Percentiles rank a stretch among this genome's conserved stretches.
Evolutionary conservation across 2,888 invertebrate genomes (phyloP).

Genomic region (Apodemia duryi): DNA sequence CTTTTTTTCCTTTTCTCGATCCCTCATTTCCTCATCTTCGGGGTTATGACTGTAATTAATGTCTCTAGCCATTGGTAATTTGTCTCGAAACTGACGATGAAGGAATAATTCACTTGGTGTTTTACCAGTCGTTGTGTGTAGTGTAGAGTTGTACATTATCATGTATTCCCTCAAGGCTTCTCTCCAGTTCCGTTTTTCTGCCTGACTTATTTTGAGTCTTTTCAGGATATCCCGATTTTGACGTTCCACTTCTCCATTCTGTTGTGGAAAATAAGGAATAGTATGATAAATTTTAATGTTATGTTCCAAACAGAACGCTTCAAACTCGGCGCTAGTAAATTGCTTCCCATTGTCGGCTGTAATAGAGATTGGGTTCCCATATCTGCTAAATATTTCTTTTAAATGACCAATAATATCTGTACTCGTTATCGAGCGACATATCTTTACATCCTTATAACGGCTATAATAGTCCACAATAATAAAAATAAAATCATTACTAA

Average conservation of each 20-base stretch:
- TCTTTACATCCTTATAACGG: neutral
- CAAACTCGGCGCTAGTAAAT: too few relatives aligned
- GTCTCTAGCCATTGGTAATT: slow-evolving; percentile 18
- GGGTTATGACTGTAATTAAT: neutral
- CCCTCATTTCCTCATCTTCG: neutral
- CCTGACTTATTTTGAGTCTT: too few relatives aligned
- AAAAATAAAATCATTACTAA: neutral
- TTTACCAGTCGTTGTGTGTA: slow-evolving; percentile 17
- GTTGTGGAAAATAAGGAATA: slow-evolving; percentile 5
- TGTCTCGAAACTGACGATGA: too few relatives aligned
- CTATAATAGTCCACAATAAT: neutral
- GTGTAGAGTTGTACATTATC: slow-evolving; percentile 31
- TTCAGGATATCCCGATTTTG: slow-evolving; percentile 15
- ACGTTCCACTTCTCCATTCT: slow-evolving; percentile 17
- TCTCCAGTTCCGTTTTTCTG: too few relatives aligned
- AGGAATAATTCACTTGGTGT: too few relatives aligned
- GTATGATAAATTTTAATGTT: neutral
- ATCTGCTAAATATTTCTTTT: slow-evolving; percentile 9
- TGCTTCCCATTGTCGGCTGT: neutral
- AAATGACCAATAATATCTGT: neutral
- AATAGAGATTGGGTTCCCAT: neutral
- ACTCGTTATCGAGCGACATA: neutral
- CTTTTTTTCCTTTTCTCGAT: neutral
- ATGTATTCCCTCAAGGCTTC: slow-evolving; percentile 15
- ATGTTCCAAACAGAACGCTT: too few relatives aligned